phyloP scores from a whole-genome alignment of 2,888 invertebrate species.

The Clivina fossor region DNA sequence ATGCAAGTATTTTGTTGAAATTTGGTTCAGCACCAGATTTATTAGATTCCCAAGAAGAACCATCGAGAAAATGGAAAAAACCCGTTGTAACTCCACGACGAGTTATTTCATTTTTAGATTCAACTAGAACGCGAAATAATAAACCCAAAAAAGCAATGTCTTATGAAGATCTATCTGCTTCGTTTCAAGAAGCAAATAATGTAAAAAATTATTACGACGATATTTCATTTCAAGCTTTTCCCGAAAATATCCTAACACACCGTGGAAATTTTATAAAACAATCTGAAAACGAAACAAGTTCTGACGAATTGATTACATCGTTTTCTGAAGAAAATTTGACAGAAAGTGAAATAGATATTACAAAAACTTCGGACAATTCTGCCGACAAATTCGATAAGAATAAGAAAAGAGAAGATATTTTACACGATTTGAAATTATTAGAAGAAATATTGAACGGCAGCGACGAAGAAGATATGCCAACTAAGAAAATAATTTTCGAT shows the following conservation, averaged over 20 bases:
- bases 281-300: background rate
- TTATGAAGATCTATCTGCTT: too few relatives aligned
- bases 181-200: too few relatives aligned
- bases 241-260: background rate
- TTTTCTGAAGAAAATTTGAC: background rate
- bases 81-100: background rate
- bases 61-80: background rate
- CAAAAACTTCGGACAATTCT: background rate
- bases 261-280: background rate
- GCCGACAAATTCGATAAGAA: background rate
- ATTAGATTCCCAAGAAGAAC: background rate
- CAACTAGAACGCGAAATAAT: too few relatives aligned
- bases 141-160: too few relatives aligned
- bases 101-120: too few relatives aligned
- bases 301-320: background rate
- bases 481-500: background rate
- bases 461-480: constrained; percentile 3
- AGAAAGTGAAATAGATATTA: background rate
- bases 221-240: constrained; percentile 14
- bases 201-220: constrained; percentile 18
- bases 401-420: constrained; percentile 13
- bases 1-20: constrained; percentile 1
- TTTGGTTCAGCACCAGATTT: background rate
- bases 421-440: constrained; percentile 26
- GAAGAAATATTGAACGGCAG: constrained; percentile 21